A percentile compares a stretch with the other conserved stretches of the same genome.
phyloP scores from a whole-genome alignment of 2,113 vertebrate genomes.

The Gallinago undulata region DNA sequence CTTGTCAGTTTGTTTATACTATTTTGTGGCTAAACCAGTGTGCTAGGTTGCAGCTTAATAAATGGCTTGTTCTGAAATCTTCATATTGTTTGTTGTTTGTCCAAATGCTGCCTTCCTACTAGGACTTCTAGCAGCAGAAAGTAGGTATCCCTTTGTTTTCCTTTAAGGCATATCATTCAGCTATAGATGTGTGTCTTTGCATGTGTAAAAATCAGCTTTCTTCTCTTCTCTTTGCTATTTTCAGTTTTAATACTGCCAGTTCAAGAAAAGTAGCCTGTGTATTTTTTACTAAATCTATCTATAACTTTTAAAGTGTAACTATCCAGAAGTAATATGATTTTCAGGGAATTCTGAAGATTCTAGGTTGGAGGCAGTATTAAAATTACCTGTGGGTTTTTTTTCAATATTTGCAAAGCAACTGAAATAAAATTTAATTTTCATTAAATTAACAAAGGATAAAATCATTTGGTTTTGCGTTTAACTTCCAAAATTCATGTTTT shows the following conservation, averaged over 20 bases:
- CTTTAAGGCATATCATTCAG: slow-evolving; percentile 76
- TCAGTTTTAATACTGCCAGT: slow-evolving; percentile 77
- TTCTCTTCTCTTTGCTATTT: slow-evolving; percentile 54
- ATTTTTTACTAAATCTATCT: not conserved
- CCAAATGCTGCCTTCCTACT: slow-evolving; percentile 86
- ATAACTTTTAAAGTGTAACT: not conserved
- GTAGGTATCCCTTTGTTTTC: slow-evolving; percentile 91
- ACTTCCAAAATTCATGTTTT: slow-evolving; percentile 39
- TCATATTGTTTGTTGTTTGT: slow-evolving; percentile 86
- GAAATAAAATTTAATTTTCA: slow-evolving; percentile 14
- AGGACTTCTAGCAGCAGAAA: slow-evolving; percentile 99
- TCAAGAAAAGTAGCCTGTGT: not conserved
- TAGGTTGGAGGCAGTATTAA: slow-evolving; percentile 73
- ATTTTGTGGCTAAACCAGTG: slow-evolving; percentile 57
- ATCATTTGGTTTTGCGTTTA: slow-evolving; percentile 20
- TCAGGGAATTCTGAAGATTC: not conserved
- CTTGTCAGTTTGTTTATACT: slow-evolving; percentile 9
- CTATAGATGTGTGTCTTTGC: slow-evolving; percentile 74
- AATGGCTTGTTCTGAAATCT: slow-evolving; percentile 77
- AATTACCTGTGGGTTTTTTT: slow-evolving; percentile 14
- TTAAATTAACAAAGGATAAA: slow-evolving; percentile 23
- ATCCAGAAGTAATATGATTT: slow-evolving; percentile 1
- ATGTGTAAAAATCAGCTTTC: slow-evolving; percentile 68
- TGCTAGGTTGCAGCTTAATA: slow-evolving; percentile 70
- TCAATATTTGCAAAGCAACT: slow-evolving; percentile 3